Conservation (phyloP, 1,140 invertebrate genomes). For the Nomia melanderi region DNA sequence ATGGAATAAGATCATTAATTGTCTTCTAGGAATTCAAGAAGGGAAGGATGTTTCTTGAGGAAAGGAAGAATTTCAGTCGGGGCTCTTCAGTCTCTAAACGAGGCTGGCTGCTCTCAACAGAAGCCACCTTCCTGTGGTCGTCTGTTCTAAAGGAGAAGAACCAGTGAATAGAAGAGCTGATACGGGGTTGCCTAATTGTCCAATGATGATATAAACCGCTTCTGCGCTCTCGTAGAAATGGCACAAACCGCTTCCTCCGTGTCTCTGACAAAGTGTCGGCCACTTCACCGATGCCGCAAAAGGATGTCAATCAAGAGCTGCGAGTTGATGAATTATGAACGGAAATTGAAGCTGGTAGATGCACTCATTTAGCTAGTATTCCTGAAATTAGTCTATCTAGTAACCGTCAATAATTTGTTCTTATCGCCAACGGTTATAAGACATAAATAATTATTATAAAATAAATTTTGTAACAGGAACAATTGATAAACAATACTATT, state of each 20-base stretch:
- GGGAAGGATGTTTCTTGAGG: neutral
- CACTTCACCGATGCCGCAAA: constrained; percentile 17
- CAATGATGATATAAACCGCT: constrained; percentile 43
- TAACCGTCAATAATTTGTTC: no score
- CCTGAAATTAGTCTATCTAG: neutral
- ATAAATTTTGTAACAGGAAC: no score
- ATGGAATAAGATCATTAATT: neutral
- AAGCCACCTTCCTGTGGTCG: constrained; percentile 40
- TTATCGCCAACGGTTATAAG: no score
- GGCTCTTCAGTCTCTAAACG: constrained; percentile 26
- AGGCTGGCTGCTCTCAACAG: constrained; percentile 42
- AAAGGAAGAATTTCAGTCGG: constrained; percentile 12
- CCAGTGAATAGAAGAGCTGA: constrained; percentile 16
- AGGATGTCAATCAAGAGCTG: constrained; percentile 23
- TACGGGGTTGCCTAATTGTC: constrained; percentile 34
- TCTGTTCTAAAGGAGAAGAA: constrained; percentile 24
- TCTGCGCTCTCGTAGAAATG: constrained; percentile 2
- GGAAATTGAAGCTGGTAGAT: neutral
- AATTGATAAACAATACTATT: no score
- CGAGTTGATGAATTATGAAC: constrained; percentile 10
- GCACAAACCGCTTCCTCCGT: constrained; percentile 19
- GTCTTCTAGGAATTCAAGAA: neutral
- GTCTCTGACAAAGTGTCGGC: neutral
- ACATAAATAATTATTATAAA: no score
- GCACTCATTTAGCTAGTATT: neutral